These are phyloP conservation scores for Holothuria scabra DNA, from an alignment of 53 echinoderm and acorn worm species.

Conservation along the genomic window DNA sequence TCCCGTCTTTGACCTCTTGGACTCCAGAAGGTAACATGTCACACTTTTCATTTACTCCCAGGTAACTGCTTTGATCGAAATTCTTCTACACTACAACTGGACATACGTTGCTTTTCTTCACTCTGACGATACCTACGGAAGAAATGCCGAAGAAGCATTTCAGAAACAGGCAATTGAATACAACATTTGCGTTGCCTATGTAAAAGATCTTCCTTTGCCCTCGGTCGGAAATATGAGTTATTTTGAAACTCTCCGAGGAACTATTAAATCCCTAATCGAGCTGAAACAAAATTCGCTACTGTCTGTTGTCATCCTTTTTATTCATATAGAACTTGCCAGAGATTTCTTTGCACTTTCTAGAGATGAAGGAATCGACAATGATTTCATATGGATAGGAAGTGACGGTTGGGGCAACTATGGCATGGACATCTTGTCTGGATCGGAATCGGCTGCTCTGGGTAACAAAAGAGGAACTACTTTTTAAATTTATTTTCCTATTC, in stretches of 20 bases:
- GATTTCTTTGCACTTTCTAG: constrained; percentile 66
- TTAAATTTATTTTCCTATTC: too few relatives aligned
- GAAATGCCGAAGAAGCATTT: constrained; percentile 78
- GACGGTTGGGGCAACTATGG: constrained; percentile 98
- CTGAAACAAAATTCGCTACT: background rate
- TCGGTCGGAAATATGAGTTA: constrained; percentile 33
- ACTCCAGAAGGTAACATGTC: too few relatives aligned
- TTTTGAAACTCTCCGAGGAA: background rate
- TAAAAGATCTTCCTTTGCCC: constrained; percentile 38
- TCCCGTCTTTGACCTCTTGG: too few relatives aligned
- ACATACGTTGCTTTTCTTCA: constrained; percentile 89
- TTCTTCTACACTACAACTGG: constrained; percentile 77
- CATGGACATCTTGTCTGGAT: constrained; percentile 47
- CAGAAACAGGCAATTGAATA: constrained; percentile 42
- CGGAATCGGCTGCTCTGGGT: constrained; percentile 82
- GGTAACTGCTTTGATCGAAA: constrained; percentile 77
- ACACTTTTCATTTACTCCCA: constrained; percentile 6
- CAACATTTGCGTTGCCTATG: constrained; percentile 74
- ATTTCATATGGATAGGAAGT: constrained; percentile 96
- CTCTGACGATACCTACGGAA: constrained; percentile 92
- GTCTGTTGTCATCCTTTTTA: constrained; percentile 85
- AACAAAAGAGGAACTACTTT: too few relatives aligned
- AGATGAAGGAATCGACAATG: constrained; percentile 36
- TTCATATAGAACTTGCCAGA: constrained; percentile 74
- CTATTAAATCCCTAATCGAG: background rate